phyloP scores from a whole-genome alignment of 2,113 vertebrate genomes.

The Salvelinus sp. region DNA sequence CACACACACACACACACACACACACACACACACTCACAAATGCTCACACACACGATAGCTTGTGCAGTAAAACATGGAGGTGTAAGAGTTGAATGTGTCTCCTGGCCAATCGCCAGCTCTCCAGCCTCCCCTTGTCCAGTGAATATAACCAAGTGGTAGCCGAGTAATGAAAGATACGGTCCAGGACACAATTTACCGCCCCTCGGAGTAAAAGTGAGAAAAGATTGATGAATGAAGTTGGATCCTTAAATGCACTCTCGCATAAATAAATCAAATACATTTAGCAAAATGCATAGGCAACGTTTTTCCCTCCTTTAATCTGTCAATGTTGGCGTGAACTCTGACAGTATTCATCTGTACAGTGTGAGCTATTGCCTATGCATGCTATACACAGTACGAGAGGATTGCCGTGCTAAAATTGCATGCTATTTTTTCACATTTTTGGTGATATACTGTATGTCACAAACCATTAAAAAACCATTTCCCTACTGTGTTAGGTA shows the following conservation, averaged over 20 bases:
- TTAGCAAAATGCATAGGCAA: slow-evolving; percentile 17
- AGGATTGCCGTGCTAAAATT: too few relatives aligned
- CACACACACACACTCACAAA: too few relatives aligned
- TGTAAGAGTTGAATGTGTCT: slow-evolving; percentile 35
- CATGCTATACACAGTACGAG: too few relatives aligned
- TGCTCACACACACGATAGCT: neutral
- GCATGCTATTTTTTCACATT: too few relatives aligned
- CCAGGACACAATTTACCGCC: slow-evolving; percentile 44
- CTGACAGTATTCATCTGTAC: neutral
- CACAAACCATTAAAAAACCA: too few relatives aligned
- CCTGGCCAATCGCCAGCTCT: slow-evolving; percentile 18
- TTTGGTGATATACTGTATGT: too few relatives aligned
- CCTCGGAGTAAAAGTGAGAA: slow-evolving; percentile 27
- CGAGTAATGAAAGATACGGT: slow-evolving; percentile 44
- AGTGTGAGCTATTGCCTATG: too few relatives aligned
- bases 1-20: too few relatives aligned
- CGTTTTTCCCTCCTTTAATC: slow-evolving; percentile 24
- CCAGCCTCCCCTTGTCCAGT: slow-evolving; percentile 8
- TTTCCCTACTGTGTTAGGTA: too few relatives aligned
- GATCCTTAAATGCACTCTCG: slow-evolving; percentile 52
- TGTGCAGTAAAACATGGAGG: slow-evolving; percentile 19
- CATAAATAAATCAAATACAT: slow-evolving; percentile 61
- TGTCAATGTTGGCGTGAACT: neutral
- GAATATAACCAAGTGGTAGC: slow-evolving; percentile 47
- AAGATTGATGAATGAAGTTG: slow-evolving; percentile 41